Evolutionary conservation across 2,888 invertebrate genomes (phyloP), one percentile per base, ranked within the genome.

Genomic region (Drosophila anceps): DNA sequence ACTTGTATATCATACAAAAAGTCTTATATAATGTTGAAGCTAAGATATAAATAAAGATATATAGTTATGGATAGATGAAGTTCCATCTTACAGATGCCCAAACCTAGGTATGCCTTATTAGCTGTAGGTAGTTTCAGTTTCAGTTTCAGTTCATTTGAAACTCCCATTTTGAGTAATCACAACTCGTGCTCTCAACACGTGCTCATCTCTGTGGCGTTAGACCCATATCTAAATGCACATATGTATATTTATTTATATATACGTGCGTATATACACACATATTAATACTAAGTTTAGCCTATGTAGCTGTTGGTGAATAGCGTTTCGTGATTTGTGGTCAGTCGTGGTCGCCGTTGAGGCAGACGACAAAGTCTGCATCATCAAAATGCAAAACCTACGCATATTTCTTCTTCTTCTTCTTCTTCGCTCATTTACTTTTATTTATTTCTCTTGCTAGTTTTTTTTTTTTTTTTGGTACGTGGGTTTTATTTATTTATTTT

Each of bases 321-420:
- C 43, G 62, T 68, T 73, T 70, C 60, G 72, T 70, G 65, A 53
- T 35, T 66, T 65, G 48, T 74, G 81, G 80, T 80, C 76, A 73
- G 55, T 53, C 58, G 33, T 39, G 43, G 50, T 2, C 50, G 31
- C 18, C 6, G 50, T 8, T 31, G 50, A 31, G 31, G 73, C 62
- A 60, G 41, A 44, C 59, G 59, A 57, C 60, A 35, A 62, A 66
- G 72, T 68, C 73, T 68, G 71, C 79, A 81, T 77, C 82, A 79
- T 87, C 69, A 70, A 72, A 78, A 86, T 77, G 84, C 82, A 85
- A 84, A 81, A 62, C 86, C 86, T 76, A 87, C 86, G 88, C 86
- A 55, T 50, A 9, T 55, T 68, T 64, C 31, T 66, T 18, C 57
- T 20, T 20, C 20, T 59, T 48, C 54, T 24, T 18, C 57, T 20